Evolutionary conservation across 2,797 vertebrate species (phyloP), one percentile per base, ranked within the genome.

Genomic region (Dipus sagitta): DNA sequence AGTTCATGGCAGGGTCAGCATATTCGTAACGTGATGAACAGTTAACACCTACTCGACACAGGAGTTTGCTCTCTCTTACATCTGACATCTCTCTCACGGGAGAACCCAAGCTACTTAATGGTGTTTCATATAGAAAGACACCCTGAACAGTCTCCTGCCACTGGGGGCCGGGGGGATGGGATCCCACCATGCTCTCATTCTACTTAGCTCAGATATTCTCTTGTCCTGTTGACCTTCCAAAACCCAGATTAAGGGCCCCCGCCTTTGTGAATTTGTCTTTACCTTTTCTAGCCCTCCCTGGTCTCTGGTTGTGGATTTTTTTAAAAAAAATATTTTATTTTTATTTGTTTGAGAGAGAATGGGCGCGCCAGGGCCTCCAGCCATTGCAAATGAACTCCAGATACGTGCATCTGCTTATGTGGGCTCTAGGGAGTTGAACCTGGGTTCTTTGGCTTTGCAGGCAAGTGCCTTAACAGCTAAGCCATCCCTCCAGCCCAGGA

Each of bases 231-330:
- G 8, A 42, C 28, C 14, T 65, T 60, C 82, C 89, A 91, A 85
- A 42, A 11, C 47, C 84, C 67, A 47, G 14, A 28, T 83, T 58
- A 89, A 58, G 10, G 38, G 32, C 42, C 32, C 28, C 6, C 13
- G 90, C 58, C 20, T 90, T 90, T 62, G 68, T 82, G 64, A 92
- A 86, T 71, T 86, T 34, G 80, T 92, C 52, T 86, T 87, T 92
- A 24, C 15, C 71, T 72, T 81, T 75, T 26, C 81, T 54, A 82
- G 70, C 10, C 62, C 32, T 87, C 23, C 12, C 4, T 79, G 32
- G 20, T 62, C 38, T 77, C 64, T 10, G 74, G 5, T 47, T 47
- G 47, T 47, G 47, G 47, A 47, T 47, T 47, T 38, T 38, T 38
- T 38, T n/a, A n/a, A 38, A 38, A 38, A 38, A 38, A 38, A 3